Base-by-base conservation (phyloP, 2,797 vertebrate species). In the Peromyscus melanophrys region DNA sequence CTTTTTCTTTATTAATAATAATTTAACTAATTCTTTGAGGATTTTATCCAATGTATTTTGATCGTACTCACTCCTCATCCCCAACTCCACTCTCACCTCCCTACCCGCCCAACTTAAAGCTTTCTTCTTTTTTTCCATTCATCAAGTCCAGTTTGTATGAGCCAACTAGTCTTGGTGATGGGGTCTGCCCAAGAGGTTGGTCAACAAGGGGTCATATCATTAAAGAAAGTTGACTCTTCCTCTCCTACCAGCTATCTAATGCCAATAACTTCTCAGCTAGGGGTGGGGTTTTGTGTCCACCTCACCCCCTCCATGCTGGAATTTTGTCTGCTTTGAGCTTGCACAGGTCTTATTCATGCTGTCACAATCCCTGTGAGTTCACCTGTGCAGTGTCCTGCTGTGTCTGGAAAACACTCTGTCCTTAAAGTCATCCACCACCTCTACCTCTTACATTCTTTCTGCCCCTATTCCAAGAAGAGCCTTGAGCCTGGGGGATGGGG, bases 271-370 rank as follows among this genome's bases (percentile, higher is more conserved):
- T 65, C 82, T 13, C 27, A 83, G 27, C 4, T 19, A 43, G 2
- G 37, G 37, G 4, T 63, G 13, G 57, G 37, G 31, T 82, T 63
- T 43, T 11, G 37, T 43, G 81, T 14, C 57, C 37, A 6, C 37
- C 57, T 29, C 27, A 17, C 14, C 9, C n/a, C 14, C 1, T 65
- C 59, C 27, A 3, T 46, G 27, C 40, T 21, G 43, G 29, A 16
- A 31, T 46, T 46, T 84, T 63, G 29, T 46, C 40, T 46, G 40
- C 59, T 65, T 13, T 34, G 82, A 46, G 40, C 59, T 65, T 31
- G 3, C 40, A 1, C 17, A 5, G 27, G 59, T 21, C 17, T 65
- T 21, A 4, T 21, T 31, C 9, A 21, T 0, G 0, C 40, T 6
- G 40, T 46, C 82, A 46, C 16, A 0, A 31, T 43, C 27, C 0